phyloP scores from a whole-genome alignment of 2,888 invertebrate genomes.

The Branchellion lobata region DNA sequence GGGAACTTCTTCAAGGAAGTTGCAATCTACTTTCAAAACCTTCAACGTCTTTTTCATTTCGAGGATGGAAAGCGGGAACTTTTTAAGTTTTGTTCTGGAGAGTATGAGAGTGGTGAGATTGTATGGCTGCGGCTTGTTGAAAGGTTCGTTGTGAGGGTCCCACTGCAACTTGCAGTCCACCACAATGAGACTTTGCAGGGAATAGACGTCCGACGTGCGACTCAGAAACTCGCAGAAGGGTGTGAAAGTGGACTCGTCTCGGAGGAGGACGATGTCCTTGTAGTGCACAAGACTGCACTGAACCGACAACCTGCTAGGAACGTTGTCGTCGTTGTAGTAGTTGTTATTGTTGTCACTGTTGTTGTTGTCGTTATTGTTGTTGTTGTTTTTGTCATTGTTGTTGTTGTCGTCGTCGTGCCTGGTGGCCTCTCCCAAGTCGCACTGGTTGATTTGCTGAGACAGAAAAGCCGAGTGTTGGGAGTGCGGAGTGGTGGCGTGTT shows the following conservation, averaged over 20 bases:
- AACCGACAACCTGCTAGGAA: neutral
- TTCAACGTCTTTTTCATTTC: slow-evolving; percentile 49
- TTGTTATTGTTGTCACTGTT: neutral
- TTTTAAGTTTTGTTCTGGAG: slow-evolving; percentile 47
- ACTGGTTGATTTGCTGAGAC: neutral
- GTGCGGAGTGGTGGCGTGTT: no score
- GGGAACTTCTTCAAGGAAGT: slow-evolving; percentile 52
- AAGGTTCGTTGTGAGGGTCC: slow-evolving; percentile 33
- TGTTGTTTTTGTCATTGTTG: neutral
- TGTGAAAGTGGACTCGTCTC: slow-evolving; percentile 51
- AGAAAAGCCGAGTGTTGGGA: neutral
- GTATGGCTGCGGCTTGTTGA: neutral
- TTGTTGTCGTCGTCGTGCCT: slow-evolving; percentile 33
- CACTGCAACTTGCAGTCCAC: slow-evolving; percentile 51
- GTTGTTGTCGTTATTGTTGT: neutral
- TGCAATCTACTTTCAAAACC: slow-evolving; percentile 52
- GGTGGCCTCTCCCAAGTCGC: neutral
- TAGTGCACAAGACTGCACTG: slow-evolving; percentile 5
- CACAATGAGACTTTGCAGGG: slow-evolving; percentile 49
- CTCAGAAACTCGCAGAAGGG: slow-evolving; percentile 50
- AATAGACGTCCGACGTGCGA: slow-evolving; percentile 48
- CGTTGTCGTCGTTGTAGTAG: neutral
- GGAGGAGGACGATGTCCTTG: slow-evolving; percentile 51
- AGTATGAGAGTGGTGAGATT: slow-evolving; percentile 40
- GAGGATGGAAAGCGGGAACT: slow-evolving; percentile 50